Base-by-base conservation (phyloP, 2,888 invertebrate species). In the Quadroppia sp. region DNA sequence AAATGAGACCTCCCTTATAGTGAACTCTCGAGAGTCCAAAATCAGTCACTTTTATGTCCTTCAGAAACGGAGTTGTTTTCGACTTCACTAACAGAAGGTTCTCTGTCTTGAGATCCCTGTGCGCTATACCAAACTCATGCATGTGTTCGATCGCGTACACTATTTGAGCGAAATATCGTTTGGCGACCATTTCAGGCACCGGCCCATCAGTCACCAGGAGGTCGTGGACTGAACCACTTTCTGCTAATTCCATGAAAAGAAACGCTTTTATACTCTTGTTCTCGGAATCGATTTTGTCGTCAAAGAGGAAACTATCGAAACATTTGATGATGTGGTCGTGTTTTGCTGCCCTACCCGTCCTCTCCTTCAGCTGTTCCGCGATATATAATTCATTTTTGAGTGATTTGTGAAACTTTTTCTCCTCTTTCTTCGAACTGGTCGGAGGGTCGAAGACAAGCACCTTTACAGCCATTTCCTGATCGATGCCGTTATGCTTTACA, bases 101-200 rank as follows among this genome's bases (percentile, higher is more conserved):
- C 9, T 61, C 61, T 17, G 32, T 3, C 20, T 61, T 61, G 2
- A 61, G 20, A 25, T 61, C 61, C 25, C 61, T 61, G 61, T 61
- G 61, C n/a, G 61, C 61, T 28, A 61, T 36, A n/a, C 17, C 4
- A 13, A n/a, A 0, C 1, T 20, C 11, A 32, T 61, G 61, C 30
- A 61, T 61, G 36, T 61, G 20, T 32, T 30, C 32, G 17, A 61
- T 20, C 17, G 61, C 61, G 15, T 30, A 36, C 1, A 61, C 32
- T 17, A 61, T 61, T 61, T 61, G 61, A 17, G 6, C 32, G 36
- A 61, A 61, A 20, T 61, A 61, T 61, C 61, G 1, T 61, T 61
- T 30, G 7, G 61, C 61, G 2, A 9, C 9, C 3, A 4, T 1
- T 6, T 61, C 36, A 32, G n/a, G 9, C 32, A 61, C 32, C 9